These are phyloP conservation scores for Drosophila rubida DNA, from an alignment of 2,888 invertebrate species.

Conservation along the genomic window DNA sequence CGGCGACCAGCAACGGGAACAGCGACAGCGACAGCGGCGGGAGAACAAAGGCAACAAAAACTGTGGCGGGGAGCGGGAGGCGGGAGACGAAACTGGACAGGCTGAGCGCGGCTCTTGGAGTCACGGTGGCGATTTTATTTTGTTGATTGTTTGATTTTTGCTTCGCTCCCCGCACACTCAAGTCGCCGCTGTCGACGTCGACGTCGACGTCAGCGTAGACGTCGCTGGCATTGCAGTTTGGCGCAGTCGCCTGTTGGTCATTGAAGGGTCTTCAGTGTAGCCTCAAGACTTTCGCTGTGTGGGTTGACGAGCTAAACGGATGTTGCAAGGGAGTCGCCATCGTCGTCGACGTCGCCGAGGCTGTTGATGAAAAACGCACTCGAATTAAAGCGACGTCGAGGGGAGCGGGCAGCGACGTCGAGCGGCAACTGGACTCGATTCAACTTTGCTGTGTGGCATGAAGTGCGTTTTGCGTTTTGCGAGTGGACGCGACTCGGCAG, in stretches of 20 bases:
- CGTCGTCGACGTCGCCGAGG: conserved; percentile 15
- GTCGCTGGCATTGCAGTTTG: conserved; percentile 61
- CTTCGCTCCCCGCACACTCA: conserved; percentile 45
- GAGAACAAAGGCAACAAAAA: conserved; percentile 60
- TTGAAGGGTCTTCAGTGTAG: conserved; percentile 75
- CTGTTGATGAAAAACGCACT: conserved; percentile 79
- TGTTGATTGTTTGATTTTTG: conserved; percentile 79
- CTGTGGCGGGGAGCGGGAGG: conserved; percentile 12
- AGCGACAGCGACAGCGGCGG: conserved; percentile 33
- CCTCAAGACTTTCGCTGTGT: conserved; percentile 75
- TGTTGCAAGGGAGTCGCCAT: conserved; percentile 15
- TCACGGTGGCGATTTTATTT: conserved; percentile 71
- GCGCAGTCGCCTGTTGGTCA: conserved; percentile 70
- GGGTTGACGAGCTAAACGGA: conserved; percentile 63
- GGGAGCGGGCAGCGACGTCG: background rate
- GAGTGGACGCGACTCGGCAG: conserved; percentile 3
- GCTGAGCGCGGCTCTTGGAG: conserved; percentile 20
- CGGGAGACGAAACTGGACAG: conserved; percentile 31
- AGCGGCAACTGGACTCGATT: conserved; percentile 26
- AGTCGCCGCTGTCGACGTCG: conserved; percentile 16
- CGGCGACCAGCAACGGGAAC: conserved; percentile 38
- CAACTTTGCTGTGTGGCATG: conserved; percentile 44
- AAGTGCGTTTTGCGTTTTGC: conserved; percentile 38
- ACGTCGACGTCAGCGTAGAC: background rate
- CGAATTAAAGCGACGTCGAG: conserved; percentile 71